A percentile compares a stretch with the other conserved stretches of the same genome.
Evolutionary conservation across 2,797 vertebrate species (phyloP).

Genomic region (Pantherophis vulpinus): DNA sequence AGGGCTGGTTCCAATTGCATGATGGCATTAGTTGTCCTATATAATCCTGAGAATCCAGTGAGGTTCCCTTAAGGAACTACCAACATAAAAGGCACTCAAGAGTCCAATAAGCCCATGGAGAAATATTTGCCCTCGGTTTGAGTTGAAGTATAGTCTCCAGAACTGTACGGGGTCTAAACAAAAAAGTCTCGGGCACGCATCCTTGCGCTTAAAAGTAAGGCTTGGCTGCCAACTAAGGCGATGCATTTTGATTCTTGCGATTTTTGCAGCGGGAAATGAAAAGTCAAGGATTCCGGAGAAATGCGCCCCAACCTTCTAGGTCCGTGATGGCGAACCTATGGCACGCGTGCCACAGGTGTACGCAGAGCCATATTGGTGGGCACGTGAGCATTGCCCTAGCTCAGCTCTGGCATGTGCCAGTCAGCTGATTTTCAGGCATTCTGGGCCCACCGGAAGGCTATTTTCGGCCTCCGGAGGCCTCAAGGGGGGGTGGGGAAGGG

Average conservation of each 20-base stretch:
- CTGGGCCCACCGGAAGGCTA: too few relatives aligned
- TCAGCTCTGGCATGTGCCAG: too few relatives aligned
- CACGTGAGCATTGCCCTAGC: too few relatives aligned
- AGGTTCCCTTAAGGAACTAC: conserved; percentile 41
- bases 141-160: background rate
- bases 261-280: background rate
- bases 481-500: too few relatives aligned
- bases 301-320: background rate
- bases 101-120: conserved; percentile 8
- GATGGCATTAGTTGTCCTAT: conserved; percentile 36
- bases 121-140: background rate
- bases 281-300: background rate
- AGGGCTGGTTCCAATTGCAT: conserved; percentile 46
- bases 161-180: background rate
- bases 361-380: too few relatives aligned
- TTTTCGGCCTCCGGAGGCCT: too few relatives aligned
- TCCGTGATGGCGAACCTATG: too few relatives aligned
- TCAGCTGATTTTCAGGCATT: too few relatives aligned
- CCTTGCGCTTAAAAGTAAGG: background rate
- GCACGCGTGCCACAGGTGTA: too few relatives aligned
- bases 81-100: conserved; percentile 32
- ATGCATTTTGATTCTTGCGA: background rate
- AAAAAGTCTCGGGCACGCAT: background rate
- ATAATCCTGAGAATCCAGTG: conserved; percentile 37
- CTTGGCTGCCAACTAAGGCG: background rate